Conservation (phyloP, 2,113 vertebrate species). For the Nothoprocta perdicaria region DNA sequence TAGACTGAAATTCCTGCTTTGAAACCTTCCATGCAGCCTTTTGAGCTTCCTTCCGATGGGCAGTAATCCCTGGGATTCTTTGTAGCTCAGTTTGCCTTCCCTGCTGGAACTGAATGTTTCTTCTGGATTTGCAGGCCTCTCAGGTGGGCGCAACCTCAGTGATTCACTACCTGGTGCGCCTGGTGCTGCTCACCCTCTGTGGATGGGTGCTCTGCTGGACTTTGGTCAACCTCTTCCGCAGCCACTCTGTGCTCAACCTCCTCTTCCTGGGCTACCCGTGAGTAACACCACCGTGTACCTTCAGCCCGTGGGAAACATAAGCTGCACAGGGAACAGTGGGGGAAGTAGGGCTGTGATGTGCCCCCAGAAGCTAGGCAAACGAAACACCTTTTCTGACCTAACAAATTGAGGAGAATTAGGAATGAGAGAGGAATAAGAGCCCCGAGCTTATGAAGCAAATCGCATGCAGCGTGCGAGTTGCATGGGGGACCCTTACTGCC, state of each 20-base stretch:
- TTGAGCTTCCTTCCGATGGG: neutral
- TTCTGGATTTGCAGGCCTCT: conserved; percentile 82
- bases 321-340: neutral
- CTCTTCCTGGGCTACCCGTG: conserved; percentile 99
- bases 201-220: conserved; percentile 98
- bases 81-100: neutral
- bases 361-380: neutral
- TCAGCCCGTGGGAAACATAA: neutral
- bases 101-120: neutral
- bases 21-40: neutral
- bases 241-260: conserved; percentile 95
- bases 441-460: neutral
- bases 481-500: neutral
- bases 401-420: neutral
- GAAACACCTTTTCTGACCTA: neutral
- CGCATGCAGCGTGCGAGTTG: neutral
- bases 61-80: neutral
- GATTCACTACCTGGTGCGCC: conserved; percentile 86
- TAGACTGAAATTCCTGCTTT: neutral
- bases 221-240: conserved; percentile 93
- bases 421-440: neutral
- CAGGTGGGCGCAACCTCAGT: conserved; percentile 87
- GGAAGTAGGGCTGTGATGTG: neutral
- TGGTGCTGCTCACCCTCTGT: conserved; percentile 92
- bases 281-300: conserved; percentile 70